A percentile compares a stretch with the other conserved stretches of the same genome.
phyloP scores from a whole-genome alignment of 2,113 vertebrate genomes.

The Solenodon paradoxus region DNA sequence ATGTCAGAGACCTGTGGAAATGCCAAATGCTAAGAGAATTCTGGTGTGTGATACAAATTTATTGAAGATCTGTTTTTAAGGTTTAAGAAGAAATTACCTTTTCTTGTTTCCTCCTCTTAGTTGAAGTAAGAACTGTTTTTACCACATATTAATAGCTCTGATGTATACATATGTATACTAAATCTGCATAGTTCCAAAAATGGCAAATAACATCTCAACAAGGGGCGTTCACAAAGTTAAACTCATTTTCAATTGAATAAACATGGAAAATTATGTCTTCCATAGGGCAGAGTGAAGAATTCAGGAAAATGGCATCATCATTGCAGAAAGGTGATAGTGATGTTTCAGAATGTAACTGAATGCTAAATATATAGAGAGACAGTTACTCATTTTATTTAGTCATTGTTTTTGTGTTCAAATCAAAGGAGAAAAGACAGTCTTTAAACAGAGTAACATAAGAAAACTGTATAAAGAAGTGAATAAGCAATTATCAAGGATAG shows the following conservation, averaged over 20 bases:
- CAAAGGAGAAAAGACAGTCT: background rate
- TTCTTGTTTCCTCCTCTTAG: background rate
- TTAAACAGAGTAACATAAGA: background rate
- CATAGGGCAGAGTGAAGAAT: background rate
- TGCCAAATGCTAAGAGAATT: background rate
- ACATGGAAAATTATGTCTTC: background rate
- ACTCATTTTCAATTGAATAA: background rate
- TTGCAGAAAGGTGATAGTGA: background rate
- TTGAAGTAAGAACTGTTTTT: background rate
- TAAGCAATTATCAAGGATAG: background rate
- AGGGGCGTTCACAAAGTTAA: slow-evolving; percentile 5
- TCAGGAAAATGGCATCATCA: background rate
- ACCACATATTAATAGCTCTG: background rate
- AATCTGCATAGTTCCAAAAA: background rate
- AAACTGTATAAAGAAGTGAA: background rate
- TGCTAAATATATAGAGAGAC: background rate
- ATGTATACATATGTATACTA: background rate
- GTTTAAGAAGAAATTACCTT: background rate
- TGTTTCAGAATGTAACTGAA: background rate
- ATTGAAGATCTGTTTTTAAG: background rate
- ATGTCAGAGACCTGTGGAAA: background rate
- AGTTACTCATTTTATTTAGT: background rate
- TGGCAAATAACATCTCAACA: background rate
- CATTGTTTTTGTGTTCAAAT: background rate
- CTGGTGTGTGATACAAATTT: background rate